Conservation (phyloP, 2,113 vertebrate genomes). For the Sporophila hypoxantha region DNA sequence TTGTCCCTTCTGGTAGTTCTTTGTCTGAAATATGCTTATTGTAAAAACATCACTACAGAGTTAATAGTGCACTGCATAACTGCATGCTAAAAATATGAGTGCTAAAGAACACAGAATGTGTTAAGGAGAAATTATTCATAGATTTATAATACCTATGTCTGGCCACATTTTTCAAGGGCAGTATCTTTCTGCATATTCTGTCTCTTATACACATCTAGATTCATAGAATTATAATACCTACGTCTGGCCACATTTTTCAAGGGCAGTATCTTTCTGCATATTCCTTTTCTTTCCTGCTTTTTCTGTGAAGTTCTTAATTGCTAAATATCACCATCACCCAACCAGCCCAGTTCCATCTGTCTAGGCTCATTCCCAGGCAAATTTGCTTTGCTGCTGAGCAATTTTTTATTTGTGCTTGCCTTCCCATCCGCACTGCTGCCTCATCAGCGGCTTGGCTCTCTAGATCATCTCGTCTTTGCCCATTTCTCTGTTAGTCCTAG, state of each 20-base stretch:
- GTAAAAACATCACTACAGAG: neutral
- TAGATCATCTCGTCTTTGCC: neutral
- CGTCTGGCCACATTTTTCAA: neutral
- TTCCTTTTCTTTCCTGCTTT: neutral
- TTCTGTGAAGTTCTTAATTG: neutral
- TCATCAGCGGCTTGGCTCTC: neutral
- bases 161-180: neutral
- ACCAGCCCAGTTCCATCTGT: neutral
- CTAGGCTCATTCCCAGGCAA: neutral
- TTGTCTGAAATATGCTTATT: slow-evolving; percentile 16
- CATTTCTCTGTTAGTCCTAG: neutral
- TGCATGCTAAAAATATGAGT: neutral
- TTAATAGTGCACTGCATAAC: neutral
- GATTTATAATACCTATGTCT: neutral
- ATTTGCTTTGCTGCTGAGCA: fast-evolving
- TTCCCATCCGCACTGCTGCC: neutral
- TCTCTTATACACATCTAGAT: no score
- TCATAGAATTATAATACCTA: neutral
- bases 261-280: neutral
- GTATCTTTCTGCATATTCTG: neutral
- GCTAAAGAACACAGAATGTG: neutral
- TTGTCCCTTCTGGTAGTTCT: slow-evolving; percentile 9
- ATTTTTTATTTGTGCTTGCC: neutral
- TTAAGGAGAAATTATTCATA: neutral
- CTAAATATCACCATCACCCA: neutral